phyloP scores from a whole-genome alignment of 2,888 invertebrate genomes.

The Apodemia mormo region DNA sequence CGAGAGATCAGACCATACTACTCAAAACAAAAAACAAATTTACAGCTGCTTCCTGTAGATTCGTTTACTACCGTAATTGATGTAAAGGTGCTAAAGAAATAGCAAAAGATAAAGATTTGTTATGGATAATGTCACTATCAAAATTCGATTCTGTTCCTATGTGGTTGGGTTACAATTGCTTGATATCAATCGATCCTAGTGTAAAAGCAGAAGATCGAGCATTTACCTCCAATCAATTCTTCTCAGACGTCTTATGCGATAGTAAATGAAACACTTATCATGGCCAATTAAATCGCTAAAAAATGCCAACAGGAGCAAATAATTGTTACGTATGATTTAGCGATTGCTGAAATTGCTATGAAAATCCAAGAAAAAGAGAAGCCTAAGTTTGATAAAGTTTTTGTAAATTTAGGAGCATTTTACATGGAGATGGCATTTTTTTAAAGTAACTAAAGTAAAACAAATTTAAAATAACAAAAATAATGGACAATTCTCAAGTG shows the following conservation, averaged over 20 bases:
- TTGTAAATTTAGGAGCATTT: constrained; percentile 1
- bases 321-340: not conserved
- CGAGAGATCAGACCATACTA: not conserved
- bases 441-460: constrained; percentile 22
- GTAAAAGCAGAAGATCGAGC: not conserved
- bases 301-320: constrained; percentile 1
- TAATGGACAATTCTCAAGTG: no score
- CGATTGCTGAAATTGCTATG: not conserved
- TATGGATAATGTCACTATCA: constrained; percentile 37
- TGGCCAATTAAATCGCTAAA: not conserved
- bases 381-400: not conserved
- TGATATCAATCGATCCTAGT: not conserved
- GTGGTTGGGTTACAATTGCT: not conserved
- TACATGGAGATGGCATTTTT: not conserved
- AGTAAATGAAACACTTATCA: constrained; percentile 1
- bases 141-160: constrained; percentile 22
- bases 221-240: not conserved
- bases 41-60: not conserved
- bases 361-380: not conserved
- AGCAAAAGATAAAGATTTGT: constrained; percentile 41
- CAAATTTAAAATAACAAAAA: no score
- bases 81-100: constrained; percentile 30
- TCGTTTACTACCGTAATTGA: not conserved
- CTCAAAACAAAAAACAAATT: not conserved
- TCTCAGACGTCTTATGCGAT: not conserved